Evolutionary conservation across 2,888 invertebrate genomes (phyloP).

Genomic region (Merodon equestris): DNA sequence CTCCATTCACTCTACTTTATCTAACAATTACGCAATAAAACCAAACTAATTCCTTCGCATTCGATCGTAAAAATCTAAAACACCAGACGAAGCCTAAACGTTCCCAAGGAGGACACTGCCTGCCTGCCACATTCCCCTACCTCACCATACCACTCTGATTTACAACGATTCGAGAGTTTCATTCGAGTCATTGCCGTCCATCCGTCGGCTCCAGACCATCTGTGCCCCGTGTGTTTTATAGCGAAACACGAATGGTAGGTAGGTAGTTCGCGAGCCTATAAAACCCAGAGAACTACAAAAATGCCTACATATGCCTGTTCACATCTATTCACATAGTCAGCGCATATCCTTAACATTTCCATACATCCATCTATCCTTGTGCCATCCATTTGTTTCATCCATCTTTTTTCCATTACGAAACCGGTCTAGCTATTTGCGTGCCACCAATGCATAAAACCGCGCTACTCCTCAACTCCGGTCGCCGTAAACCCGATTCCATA

Average conservation of each 20-base stretch:
- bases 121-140: too few species aligned
- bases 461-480: background rate
- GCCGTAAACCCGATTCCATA: slow-evolving; percentile 1
- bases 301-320: slow-evolving; percentile 31
- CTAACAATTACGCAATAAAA: too few species aligned
- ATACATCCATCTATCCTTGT: slow-evolving; percentile 34
- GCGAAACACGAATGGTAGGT: slow-evolving; percentile 27
- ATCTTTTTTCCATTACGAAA: slow-evolving; percentile 39
- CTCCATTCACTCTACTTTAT: too few species aligned
- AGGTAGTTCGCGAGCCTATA: slow-evolving; percentile 42
- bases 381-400: slow-evolving; percentile 53
- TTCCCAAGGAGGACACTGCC: too few species aligned
- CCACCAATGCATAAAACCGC: slow-evolving; percentile 59
- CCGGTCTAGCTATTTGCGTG: slow-evolving; percentile 55
- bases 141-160: too few species aligned
- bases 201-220: background rate
- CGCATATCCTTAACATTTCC: slow-evolving; percentile 58
- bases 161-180: too few species aligned
- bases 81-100: too few species aligned
- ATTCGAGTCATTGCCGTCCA: too few species aligned
- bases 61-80: too few species aligned
- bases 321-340: slow-evolving; percentile 46
- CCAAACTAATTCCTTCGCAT: too few species aligned
- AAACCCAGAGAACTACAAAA: slow-evolving; percentile 53
- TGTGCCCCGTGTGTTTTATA: slow-evolving; percentile 28